Conservation (phyloP, 2,113 vertebrate species). For the Gobius niger region DNA sequence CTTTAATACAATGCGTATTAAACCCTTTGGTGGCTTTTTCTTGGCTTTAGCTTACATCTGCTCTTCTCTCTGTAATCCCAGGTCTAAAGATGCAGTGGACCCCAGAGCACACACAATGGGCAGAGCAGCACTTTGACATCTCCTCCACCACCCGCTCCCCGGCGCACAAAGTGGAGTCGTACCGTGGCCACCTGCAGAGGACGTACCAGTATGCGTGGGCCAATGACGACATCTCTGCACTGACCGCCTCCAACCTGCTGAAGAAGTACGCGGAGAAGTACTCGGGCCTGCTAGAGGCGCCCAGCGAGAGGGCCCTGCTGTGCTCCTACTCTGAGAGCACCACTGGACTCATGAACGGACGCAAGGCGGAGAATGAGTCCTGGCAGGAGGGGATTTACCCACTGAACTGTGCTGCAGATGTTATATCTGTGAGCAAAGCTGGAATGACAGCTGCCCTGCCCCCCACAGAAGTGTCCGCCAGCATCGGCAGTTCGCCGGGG, state of each 20-base stretch:
- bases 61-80: constrained; percentile 68
- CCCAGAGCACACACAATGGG: constrained; percentile 99
- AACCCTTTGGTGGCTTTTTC: no score
- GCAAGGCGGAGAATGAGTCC: constrained; percentile 93
- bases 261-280: constrained; percentile 99
- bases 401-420: constrained; percentile 96
- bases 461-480: constrained; percentile 89
- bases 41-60: constrained; percentile 34
- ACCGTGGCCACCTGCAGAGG: constrained; percentile 94
- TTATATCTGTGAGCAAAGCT: constrained; percentile 92
- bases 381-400: constrained; percentile 98
- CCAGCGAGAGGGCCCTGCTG: constrained; percentile 88
- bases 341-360: constrained; percentile 89
- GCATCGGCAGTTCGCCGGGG: constrained; percentile 92
- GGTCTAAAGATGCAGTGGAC: constrained; percentile 99
- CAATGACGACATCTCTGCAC: constrained; percentile 97
- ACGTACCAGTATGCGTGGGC: constrained; percentile 99
- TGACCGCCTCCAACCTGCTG: constrained; percentile 97
- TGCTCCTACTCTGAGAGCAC: constrained; percentile 90
- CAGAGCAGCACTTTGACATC: constrained; percentile 99
- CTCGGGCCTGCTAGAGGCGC: constrained; percentile 95
- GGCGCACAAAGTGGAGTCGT: constrained; percentile 98
- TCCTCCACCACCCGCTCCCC: constrained; percentile 96
- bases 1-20: no score
- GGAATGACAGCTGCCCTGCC: constrained; percentile 92